Conservation (phyloP, 2,888 invertebrate genomes). For the Pseudeuparius sepicola region DNA sequence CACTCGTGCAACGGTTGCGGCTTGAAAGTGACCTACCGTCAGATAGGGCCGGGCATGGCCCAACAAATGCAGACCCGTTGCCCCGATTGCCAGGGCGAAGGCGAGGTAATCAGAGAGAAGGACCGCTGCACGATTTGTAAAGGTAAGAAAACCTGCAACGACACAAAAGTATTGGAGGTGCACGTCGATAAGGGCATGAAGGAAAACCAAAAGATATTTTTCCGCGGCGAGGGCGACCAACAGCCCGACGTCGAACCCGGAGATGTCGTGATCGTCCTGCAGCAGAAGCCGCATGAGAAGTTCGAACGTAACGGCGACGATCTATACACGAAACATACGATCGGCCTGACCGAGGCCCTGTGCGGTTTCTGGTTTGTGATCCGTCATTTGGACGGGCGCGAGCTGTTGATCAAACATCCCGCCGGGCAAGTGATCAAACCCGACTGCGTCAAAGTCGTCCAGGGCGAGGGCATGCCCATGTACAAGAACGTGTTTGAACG, state of each 20-base stretch:
- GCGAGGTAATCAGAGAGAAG: conserved; percentile 66
- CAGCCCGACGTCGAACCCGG: conserved; percentile 78
- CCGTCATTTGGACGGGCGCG: conserved; percentile 83
- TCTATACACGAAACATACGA: conserved; percentile 60
- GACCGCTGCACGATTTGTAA: conserved; percentile 74
- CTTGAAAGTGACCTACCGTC: conserved; percentile 61
- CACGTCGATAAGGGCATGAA: conserved; percentile 80
- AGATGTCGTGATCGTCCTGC: conserved; percentile 79
- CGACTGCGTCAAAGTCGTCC: conserved; percentile 66
- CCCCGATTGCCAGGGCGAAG: conserved; percentile 55
- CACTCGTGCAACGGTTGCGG: conserved; percentile 70
- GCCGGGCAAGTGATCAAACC: conserved; percentile 79
- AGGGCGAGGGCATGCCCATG: conserved; percentile 85
- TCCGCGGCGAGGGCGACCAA: conserved; percentile 85
- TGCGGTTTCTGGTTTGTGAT: conserved; percentile 80
- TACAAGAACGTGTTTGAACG: conserved; percentile 75
- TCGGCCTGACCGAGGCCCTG: conserved; percentile 78
- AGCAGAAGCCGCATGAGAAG: conserved; percentile 66
- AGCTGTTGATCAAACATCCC: conserved; percentile 65
- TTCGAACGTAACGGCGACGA: conserved; percentile 73
- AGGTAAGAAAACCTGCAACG: conserved; percentile 74
- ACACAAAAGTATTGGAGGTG: conserved; percentile 77
- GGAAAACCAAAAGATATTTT: conserved; percentile 75
- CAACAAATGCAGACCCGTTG: conserved; percentile 46
- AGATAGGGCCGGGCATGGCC: conserved; percentile 32